Conservation (phyloP, 2,888 invertebrate species). For the Omphaloscelis lunosa region DNA sequence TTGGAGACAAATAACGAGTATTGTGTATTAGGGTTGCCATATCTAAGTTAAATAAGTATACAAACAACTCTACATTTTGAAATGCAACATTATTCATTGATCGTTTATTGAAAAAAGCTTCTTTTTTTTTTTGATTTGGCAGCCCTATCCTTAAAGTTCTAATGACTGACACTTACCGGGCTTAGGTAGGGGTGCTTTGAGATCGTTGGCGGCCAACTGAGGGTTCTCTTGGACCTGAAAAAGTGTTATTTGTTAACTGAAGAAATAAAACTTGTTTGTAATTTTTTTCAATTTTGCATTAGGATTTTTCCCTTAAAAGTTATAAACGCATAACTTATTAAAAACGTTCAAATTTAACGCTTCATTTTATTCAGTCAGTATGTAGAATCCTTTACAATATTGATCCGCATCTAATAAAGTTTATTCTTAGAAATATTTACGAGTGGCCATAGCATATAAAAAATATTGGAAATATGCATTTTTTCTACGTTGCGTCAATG, state of each 20-base stretch:
- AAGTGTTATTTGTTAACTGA: constrained; percentile 45
- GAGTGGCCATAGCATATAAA: constrained; percentile 31
- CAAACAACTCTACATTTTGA: neutral
- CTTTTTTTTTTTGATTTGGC: constrained; percentile 5
- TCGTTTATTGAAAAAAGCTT: neutral
- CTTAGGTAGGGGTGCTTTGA: constrained; percentile 86
- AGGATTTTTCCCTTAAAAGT: neutral
- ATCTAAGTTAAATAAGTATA: neutral
- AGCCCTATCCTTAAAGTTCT: constrained; percentile 14
- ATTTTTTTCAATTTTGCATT: neutral
- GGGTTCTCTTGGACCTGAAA: constrained; percentile 87
- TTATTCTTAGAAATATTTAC: constrained; percentile 36
- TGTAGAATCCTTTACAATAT: constrained; percentile 14
- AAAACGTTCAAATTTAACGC: neutral
- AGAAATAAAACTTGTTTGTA: neutral
- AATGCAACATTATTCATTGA: neutral
- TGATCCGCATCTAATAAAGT: constrained; percentile 8
- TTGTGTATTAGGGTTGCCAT: constrained; percentile 24
- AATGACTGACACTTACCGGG: constrained; percentile 82
- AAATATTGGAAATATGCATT: constrained; percentile 33
- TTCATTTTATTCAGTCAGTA: neutral
- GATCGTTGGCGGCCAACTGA: constrained; percentile 85
- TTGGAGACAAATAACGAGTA: constrained; percentile 23
- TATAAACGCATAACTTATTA: neutral
- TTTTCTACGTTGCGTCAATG: constrained; percentile 35